Evolutionary conservation across 2,888 invertebrate species (phyloP).

Genomic region (Phymatocera aterrima): DNA sequence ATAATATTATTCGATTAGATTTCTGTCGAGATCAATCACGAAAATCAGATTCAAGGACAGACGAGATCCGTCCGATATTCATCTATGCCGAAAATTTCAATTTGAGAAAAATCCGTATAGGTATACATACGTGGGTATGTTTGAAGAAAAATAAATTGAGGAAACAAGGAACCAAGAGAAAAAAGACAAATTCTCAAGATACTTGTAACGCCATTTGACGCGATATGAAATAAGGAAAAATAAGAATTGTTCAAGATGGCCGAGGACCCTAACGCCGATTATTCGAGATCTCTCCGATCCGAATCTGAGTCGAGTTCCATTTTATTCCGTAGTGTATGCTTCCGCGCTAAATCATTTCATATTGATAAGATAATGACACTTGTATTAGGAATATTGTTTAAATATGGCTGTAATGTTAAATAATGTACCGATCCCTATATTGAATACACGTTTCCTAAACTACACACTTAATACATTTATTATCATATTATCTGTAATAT

Average conservation of each 20-base stretch:
- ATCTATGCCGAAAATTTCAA: too few species aligned
- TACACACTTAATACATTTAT: constrained; percentile 74
- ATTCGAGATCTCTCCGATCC: constrained; percentile 68
- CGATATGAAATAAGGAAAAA: background rate
- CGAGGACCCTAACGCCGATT: too few species aligned
- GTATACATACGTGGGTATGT: too few species aligned
- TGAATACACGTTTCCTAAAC: constrained; percentile 72
- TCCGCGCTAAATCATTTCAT: constrained; percentile 67
- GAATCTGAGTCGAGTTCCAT: constrained; percentile 68
- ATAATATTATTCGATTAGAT: too few species aligned
- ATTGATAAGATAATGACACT: constrained; percentile 60
- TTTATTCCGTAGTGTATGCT: constrained; percentile 71
- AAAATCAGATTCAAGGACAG: too few species aligned
- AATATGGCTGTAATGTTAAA: constrained; percentile 67
- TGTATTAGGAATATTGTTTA: constrained; percentile 72
- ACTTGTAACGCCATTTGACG: background rate
- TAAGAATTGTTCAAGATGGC: constrained; percentile 36
- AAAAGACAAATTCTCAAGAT: too few species aligned
- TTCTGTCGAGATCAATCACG: too few species aligned
- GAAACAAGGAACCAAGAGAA: background rate
- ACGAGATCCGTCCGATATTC: too few species aligned
- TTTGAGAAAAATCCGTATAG: too few species aligned
- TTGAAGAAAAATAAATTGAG: too few species aligned
- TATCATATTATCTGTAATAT: constrained; percentile 68
- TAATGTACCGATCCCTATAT: constrained; percentile 54